Base-by-base conservation (phyloP, 2,888 invertebrate genomes). In the Athalia cordata region DNA sequence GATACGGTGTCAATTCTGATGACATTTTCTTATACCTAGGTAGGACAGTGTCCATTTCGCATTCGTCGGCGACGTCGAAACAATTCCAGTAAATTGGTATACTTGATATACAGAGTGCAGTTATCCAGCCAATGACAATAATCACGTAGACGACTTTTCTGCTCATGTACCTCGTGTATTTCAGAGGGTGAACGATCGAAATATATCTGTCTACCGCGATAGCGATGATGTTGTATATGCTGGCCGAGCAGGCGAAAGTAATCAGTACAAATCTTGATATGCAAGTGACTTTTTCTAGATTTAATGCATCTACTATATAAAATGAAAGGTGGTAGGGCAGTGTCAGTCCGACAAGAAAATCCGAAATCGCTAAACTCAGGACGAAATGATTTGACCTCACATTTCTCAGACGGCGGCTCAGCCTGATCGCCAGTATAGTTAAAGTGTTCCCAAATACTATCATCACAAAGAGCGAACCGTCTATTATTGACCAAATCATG, bases 71-170 rank as follows among this genome's bases (percentile, higher is more conserved):
- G 7, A 91, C 91, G 45, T 92, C 91, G 94, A 95, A 96, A 82
- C 93, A 93, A 90, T 96, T 96, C 95, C 95, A 96, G 89, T 95
- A 94, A 81, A 95, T 91, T 0, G 95, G 95, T 78, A 95, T 92
- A 78, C 93, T 92, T 81, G 95, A 94, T 81, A 95, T 91, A 81
- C 93, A 90, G 47, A 94, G 91, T 0, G 95, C 94, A 72, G 93
- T 89, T 3, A 93, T 89, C 95, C 96, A 96, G 50, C 94, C 95
- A 79, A 93, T 88, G 67, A 92, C 90, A 88, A 95, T 94, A 75
- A 95, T 92, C 74, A 92, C 86, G 78, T 93, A 86, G 49, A 95
- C 94, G 77, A 93, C 92, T 82, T 93, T 91, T 84, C 93, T 93
- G n/a, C 94, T 95, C 93, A 96, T 94, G 88, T 93, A 94, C 45